A percentile compares a stretch with the other conserved stretches of the same genome.
Evolutionary conservation across 1,140 invertebrate species (phyloP).

Genomic region (Drosophila saltans): DNA sequence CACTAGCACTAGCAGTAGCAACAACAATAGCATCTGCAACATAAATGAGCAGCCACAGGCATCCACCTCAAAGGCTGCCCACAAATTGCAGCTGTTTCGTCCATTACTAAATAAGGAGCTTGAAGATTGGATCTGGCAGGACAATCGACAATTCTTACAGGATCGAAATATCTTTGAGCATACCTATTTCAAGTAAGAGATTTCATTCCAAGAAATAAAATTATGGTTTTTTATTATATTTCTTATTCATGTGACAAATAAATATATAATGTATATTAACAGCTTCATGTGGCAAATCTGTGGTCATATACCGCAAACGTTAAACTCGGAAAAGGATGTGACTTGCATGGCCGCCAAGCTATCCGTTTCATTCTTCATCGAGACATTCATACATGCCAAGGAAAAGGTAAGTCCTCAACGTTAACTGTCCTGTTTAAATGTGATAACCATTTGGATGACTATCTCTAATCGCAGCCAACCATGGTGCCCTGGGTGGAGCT

Average conservation of each 20-base stretch:
- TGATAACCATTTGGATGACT: not conserved
- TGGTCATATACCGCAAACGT: conserved; percentile 94
- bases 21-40: conserved; percentile 32
- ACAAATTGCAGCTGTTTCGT: conserved; percentile 62
- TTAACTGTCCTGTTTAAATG: not conserved
- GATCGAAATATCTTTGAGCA: conserved; percentile 98
- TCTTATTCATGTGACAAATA: no score
- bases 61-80: conserved; percentile 73
- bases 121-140: conserved; percentile 97
- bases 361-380: conserved; percentile 96
- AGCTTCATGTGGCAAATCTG: conserved; percentile 99
- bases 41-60: conserved; percentile 45
- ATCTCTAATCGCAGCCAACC: conserved; percentile 87
- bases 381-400: conserved; percentile 98
- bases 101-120: conserved; percentile 89
- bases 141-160: conserved; percentile 96
- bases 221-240: no score
- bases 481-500: conserved; percentile 98
- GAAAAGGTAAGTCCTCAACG: conserved; percentile 89
- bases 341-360: conserved; percentile 93
- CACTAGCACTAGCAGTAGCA: conserved; percentile 20
- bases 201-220: not conserved
- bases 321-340: conserved; percentile 91
- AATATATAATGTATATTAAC: not conserved
- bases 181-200: conserved; percentile 94